Percentiles rank a stretch among this genome's conserved stretches.
Conservation (phyloP, 2,797 vertebrate species). For the Rhabdophis nuchalis region DNA sequence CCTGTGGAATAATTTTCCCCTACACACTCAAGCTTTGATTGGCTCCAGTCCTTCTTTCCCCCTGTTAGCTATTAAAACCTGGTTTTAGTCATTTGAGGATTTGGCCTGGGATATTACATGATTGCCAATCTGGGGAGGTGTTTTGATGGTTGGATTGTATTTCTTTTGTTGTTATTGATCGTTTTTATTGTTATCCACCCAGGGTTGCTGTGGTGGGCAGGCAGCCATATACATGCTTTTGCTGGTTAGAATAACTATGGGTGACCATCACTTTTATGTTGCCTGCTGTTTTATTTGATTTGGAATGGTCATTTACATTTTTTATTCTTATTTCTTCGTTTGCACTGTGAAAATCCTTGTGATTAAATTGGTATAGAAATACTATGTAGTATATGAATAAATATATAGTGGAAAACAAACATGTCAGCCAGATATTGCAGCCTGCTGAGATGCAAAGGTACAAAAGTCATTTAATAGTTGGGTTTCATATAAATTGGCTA, state of each 20-base stretch:
- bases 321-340: neutral
- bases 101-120: neutral
- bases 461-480: constrained; percentile 4
- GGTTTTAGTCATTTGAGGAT: neutral
- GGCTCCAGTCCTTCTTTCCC: neutral
- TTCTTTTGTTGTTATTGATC: neutral
- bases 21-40: neutral
- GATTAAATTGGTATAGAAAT: neutral
- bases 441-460: neutral
- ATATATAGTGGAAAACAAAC: neutral
- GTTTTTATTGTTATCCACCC: neutral
- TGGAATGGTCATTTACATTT: neutral
- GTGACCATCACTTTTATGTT: neutral
- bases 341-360: neutral
- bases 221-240: neutral
- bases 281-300: neutral
- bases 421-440: neutral
- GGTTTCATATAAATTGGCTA: neutral
- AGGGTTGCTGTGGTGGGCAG: neutral
- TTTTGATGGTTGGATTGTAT: neutral
- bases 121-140: neutral
- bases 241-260: neutral
- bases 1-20: neutral
- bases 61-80: neutral
- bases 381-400: neutral